These are phyloP conservation scores for Chelmon rostratus DNA, from an alignment of 2,797 vertebrate genomes.

Conservation along the genomic window DNA sequence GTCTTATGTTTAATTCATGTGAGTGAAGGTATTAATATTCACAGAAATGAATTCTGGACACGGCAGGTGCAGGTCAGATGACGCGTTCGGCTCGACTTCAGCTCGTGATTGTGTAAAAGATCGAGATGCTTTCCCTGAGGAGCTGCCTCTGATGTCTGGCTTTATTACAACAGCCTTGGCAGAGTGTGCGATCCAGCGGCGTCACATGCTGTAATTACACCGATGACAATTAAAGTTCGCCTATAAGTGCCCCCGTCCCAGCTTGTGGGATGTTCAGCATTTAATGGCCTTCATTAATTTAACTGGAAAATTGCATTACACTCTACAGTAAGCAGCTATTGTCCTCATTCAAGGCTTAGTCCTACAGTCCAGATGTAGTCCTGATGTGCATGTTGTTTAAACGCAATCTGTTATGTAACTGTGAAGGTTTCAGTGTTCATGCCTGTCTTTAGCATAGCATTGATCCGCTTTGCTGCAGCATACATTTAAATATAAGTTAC, in stretches of 20 bases:
- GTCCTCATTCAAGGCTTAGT: slow-evolving; percentile 22
- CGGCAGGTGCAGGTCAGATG: slow-evolving; percentile 3
- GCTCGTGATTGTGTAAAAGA: slow-evolving; percentile 24
- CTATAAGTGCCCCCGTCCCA: slow-evolving; percentile 35
- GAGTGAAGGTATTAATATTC: slow-evolving; percentile 37
- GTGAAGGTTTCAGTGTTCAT: background rate
- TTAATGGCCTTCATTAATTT: slow-evolving; percentile 54
- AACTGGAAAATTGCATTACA: slow-evolving; percentile 33
- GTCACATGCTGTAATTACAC: slow-evolving; percentile 60
- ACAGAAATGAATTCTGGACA: slow-evolving; percentile 29
- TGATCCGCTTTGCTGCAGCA: slow-evolving; percentile 38
- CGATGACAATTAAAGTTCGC: slow-evolving; percentile 45
- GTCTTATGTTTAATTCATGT: slow-evolving; percentile 34
- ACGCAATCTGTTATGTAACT: slow-evolving; percentile 44
- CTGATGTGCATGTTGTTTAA: slow-evolving; percentile 32
- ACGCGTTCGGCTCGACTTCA: slow-evolving; percentile 36
- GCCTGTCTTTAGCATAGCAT: slow-evolving; percentile 31
- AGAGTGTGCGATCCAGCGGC: slow-evolving; percentile 39
- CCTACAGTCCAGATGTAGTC: slow-evolving; percentile 34
- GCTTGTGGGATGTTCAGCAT: slow-evolving; percentile 43
- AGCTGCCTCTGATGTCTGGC: slow-evolving; percentile 41
- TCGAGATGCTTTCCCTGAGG: slow-evolving; percentile 21
- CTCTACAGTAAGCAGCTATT: slow-evolving; percentile 30
- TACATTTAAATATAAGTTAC: slow-evolving; percentile 38
- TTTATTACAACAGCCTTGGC: slow-evolving; percentile 52